Evolutionary conservation across 2,888 invertebrate species (phyloP).

Genomic region (Colletes collaris): DNA sequence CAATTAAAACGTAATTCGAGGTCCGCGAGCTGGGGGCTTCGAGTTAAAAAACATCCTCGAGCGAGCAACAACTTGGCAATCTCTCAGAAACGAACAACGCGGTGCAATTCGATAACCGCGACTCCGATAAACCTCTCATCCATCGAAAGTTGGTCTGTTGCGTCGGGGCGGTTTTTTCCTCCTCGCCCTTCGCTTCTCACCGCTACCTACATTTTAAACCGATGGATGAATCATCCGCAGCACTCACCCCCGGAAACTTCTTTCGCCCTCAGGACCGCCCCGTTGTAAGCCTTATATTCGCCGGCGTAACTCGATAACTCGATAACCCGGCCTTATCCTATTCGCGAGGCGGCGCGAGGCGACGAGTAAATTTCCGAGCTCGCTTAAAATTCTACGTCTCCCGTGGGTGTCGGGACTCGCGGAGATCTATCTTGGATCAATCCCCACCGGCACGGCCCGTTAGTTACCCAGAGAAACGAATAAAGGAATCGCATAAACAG

Average conservation of each 20-base stretch:
- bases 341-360: constrained; percentile 38
- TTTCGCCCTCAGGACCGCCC: constrained; percentile 18
- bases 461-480: constrained; percentile 14
- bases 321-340: constrained; percentile 66
- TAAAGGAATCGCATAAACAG: constrained; percentile 28
- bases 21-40: no score
- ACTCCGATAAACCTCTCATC: constrained; percentile 45
- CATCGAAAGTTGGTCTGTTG: neutral
- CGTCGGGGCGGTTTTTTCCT: no score
- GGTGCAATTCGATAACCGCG: constrained; percentile 45
- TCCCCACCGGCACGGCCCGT: constrained; percentile 23
- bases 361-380: constrained; percentile 64
- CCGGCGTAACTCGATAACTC: constrained; percentile 64
- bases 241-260: constrained; percentile 32
- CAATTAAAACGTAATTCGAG: no score
- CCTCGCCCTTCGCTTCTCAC: constrained; percentile 7
- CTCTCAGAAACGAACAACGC: constrained; percentile 28
- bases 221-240: constrained; percentile 53
- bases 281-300: constrained; percentile 54
- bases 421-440: constrained; percentile 31
- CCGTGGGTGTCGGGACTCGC: constrained; percentile 21
- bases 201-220: constrained; percentile 42
- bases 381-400: constrained; percentile 66
- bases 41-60: constrained; percentile 7
- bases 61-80: neutral